These are phyloP conservation scores for Hirtodrosophila confusa DNA, from an alignment of 2,888 invertebrate species.

Conservation along the genomic window DNA sequence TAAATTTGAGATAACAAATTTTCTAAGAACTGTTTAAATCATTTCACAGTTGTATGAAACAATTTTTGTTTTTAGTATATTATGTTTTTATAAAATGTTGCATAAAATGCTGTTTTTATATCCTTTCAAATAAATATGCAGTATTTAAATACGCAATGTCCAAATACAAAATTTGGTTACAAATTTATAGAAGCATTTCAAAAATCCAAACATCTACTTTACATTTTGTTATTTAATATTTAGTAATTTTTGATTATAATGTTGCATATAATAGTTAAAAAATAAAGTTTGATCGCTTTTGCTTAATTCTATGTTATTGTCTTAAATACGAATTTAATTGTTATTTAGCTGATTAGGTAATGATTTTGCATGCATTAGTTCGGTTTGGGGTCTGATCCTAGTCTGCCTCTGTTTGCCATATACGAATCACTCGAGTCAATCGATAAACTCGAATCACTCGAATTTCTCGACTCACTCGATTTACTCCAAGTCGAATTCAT, in stretches of 20 bases:
- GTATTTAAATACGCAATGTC: not conserved
- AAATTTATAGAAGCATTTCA: not conserved
- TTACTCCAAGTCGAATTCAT: conserved; percentile 1
- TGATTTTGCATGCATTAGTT: conserved; percentile 38
- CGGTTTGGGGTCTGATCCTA: conserved; percentile 20
- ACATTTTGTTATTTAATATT: not conserved
- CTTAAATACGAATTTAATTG: conserved; percentile 25
- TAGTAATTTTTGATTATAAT: not conserved
- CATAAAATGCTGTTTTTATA: no score
- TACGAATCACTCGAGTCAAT: conserved; percentile 14
- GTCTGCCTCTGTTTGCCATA: conserved; percentile 43
- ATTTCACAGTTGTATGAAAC: no score
- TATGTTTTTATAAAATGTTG: no score
- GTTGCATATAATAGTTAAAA: not conserved
- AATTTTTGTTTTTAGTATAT: no score
- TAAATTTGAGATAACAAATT: no score
- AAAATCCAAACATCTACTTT: no score
- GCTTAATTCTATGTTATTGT: conserved; percentile 16
- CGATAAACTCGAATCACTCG: conserved; percentile 21
- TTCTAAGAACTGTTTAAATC: no score
- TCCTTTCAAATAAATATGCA: conserved; percentile 28
- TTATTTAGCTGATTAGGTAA: conserved; percentile 24
- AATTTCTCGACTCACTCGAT: conserved; percentile 15
- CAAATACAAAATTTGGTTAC: no score
- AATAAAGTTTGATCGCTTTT: conserved; percentile 17